Base-by-base conservation (phyloP, 2,797 vertebrate species). In the Gobio occitaniae region DNA sequence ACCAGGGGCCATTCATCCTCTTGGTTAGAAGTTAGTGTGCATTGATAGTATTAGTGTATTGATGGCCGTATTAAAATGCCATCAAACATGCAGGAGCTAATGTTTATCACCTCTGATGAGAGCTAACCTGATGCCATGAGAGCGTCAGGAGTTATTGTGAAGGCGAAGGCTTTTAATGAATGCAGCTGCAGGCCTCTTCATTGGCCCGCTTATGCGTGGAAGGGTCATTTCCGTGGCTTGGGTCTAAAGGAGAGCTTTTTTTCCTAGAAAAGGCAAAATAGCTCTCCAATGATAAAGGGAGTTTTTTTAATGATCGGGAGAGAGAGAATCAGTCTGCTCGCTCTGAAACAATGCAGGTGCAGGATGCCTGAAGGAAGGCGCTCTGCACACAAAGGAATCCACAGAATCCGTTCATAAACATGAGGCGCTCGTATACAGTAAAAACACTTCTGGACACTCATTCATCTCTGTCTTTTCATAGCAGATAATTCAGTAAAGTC, bases 51-150 rank as follows among this genome's bases (percentile, higher is more conserved):
- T 90, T 84, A 88, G 87, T 83, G 85, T 89, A 92, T 93, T 93
- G 92, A 94, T 92, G 82, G 78, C 38, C 72, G 84, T 92, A 94
- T 94, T 93, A 93, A 88, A 92, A 88, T 89, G 80, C 78, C 88
- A 92, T 93, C 92, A 92, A 91, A 91, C 87, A 91, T 88, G 87
- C 86, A 87, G 89, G 91, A 90, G 88, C 65, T 89, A 91, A 92
- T 91, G 91, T 93, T 91, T 88, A 90, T 86, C 87, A 29, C 29
- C 10, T 72, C 71, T 48, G 83, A 65, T 54, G 75, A 61, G 38
- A 44, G 19, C 36, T 72, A 32, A 66, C 61, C 32, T 54, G 21
- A 59, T 25, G 56, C 48, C 44, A 50, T 3, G 63, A 69, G 36
- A 52, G 48, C 48, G 1, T 63, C 61, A 80, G 41, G 59, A 83